These are phyloP conservation scores for Ceyx erithaca DNA, from an alignment of 2,797 vertebrate genomes.

Conservation along the genomic window DNA sequence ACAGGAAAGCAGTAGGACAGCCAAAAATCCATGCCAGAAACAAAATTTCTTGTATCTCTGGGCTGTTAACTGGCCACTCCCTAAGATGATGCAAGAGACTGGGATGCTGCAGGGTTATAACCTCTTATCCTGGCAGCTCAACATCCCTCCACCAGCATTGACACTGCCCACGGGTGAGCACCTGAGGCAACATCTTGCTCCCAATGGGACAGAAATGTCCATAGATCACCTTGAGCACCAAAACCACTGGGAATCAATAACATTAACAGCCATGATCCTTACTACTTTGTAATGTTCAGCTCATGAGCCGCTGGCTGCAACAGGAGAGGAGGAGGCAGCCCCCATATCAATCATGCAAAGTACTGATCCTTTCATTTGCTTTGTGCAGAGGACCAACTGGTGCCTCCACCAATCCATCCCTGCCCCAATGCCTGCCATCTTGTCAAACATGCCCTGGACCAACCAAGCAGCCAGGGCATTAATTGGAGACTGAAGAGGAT, in stretches of 20 bases:
- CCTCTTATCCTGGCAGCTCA: rapidly evolving
- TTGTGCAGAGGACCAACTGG: background rate
- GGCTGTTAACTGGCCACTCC: background rate
- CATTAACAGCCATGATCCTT: background rate
- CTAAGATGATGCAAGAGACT: background rate
- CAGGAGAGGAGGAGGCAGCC: background rate
- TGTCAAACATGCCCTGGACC: background rate
- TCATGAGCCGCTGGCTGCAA: background rate
- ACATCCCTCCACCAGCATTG: background rate
- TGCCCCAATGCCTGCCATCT: background rate
- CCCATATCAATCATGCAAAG: rapidly evolving
- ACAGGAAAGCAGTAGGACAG: background rate
- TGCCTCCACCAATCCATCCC: background rate
- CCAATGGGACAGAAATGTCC: background rate
- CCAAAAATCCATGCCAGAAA: background rate
- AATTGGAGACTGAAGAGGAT: background rate
- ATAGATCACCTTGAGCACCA: rapidly evolving
- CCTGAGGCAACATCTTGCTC: background rate
- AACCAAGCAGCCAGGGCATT: rapidly evolving
- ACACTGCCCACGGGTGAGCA: too few relatives aligned
- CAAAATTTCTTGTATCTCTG: background rate
- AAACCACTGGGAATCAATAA: background rate
- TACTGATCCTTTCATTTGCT: background rate
- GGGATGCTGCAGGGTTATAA: background rate
- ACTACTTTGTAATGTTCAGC: rapidly evolving